Evolutionary conservation across 2,797 vertebrate genomes (phyloP), one percentile per base, ranked within the genome.

Genomic region (Helarctos malayanus): DNA sequence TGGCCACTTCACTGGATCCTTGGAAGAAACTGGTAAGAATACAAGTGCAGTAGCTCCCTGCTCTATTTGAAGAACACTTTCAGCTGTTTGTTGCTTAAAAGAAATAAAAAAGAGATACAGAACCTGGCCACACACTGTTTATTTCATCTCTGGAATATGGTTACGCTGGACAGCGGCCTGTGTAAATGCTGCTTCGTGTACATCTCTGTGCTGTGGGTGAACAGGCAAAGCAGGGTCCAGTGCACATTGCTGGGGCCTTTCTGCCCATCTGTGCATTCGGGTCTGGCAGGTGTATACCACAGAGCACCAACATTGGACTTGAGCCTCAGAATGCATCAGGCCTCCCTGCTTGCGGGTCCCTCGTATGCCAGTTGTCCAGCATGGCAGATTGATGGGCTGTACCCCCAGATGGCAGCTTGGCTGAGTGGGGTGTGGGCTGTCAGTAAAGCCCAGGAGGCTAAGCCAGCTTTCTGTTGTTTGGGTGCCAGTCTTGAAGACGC

Each of bases 401-500:
- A 87, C 54, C 68, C 73, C 52, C 82, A 95, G 95, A 93, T 93
- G 96, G 87, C 25, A 4, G 73, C 81, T 81, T 84, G 83, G 95
- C 83, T 45, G 71, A 35, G 57, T 3, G 23, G 54, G 65, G 47
- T 82, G 13, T 3, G 0, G 85, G 80, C 94, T 94, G 76, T 38
- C 23, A 75, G 82, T 10, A 23, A 83, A 86, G 57, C 94, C 83
- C 76, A n/a, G 90, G 52, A 87, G 82, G 88, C 73, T 82, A 65
- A 80, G 91, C 88, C 96, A 95, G 82, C 79, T 91, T 83, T 71
- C 49, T 32, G 59, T 89, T 97, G 96, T 94, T 95, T 95, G 90
- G 89, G 81, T 92, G 61, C 81, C 89, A 85, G 49, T n/a, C 57
- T 73, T 29, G 23, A 94, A 95, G 95, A 88, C 19, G 27, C 76